These are phyloP conservation scores for Polydesmus complanatus DNA, from an alignment of 2,888 invertebrate species.

Conservation along the genomic window DNA sequence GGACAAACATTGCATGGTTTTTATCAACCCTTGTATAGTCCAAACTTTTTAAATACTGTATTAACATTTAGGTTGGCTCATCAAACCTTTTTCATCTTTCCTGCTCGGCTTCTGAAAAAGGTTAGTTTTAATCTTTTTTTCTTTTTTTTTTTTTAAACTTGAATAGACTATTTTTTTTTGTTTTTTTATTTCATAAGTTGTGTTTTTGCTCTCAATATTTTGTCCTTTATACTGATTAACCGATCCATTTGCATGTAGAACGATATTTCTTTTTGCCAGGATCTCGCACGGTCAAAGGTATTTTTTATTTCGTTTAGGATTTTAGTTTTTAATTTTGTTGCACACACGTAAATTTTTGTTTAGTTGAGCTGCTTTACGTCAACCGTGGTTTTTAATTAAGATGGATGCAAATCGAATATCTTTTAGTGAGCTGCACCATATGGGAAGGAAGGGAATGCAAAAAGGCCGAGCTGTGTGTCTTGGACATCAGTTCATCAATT, in stretches of 20 bases:
- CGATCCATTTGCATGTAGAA: background rate
- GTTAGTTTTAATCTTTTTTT: slow-evolving; percentile 4
- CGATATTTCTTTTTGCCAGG: slow-evolving; percentile 19
- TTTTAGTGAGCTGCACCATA: slow-evolving; percentile 79
- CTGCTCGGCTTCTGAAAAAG: slow-evolving; percentile 13
- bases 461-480: slow-evolving; percentile 80
- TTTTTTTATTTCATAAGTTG: background rate
- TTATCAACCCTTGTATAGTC: too few species aligned
- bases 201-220: background rate
- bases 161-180: slow-evolving; percentile 2
- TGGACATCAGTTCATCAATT: slow-evolving; percentile 88
- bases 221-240: background rate
- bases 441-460: slow-evolving; percentile 84
- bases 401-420: background rate
- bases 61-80: slow-evolving; percentile 7
- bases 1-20: too few species aligned
- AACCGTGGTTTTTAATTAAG: slow-evolving; percentile 15
- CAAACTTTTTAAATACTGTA: too few species aligned
- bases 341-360: background rate
- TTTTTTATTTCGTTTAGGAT: slow-evolving; percentile 1
- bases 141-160: background rate
- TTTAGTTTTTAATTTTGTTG: background rate
- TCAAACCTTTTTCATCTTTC: slow-evolving; percentile 7
- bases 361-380: background rate
- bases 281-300: slow-evolving; percentile 19